A percentile compares a stretch with the other conserved stretches of the same genome.
Evolutionary conservation across 2,797 vertebrate genomes (phyloP).

Genomic region (Amphiprion clarkii): DNA sequence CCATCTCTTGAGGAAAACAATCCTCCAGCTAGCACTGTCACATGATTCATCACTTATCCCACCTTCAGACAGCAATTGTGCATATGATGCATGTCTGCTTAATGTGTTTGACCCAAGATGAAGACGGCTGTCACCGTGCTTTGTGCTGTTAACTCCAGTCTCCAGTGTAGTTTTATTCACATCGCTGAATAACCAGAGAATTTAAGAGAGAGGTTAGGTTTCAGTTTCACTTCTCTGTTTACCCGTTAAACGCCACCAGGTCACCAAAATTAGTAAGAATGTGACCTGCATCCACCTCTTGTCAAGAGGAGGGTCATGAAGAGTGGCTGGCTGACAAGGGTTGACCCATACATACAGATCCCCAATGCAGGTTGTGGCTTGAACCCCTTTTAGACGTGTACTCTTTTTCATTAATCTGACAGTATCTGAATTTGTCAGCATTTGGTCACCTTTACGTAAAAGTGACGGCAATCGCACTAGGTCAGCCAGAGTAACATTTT

Average conservation of each 20-base stretch:
- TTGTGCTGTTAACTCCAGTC: not conserved
- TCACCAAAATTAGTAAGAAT: not conserved
- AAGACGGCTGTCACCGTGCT: not conserved
- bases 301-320: too few relatives aligned
- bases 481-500: too few relatives aligned
- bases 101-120: not conserved
- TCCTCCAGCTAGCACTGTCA: not conserved
- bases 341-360: too few relatives aligned
- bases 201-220: not conserved
- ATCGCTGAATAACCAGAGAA: not conserved
- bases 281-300: not conserved
- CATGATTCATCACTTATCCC: slow-evolving; percentile 16
- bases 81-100: not conserved
- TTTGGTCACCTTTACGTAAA: too few relatives aligned
- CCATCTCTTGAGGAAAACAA: slow-evolving; percentile 22
- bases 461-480: too few relatives aligned
- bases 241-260: too few relatives aligned
- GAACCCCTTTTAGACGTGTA: too few relatives aligned
- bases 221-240: not conserved
- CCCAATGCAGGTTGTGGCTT: too few relatives aligned
- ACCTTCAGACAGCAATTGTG: not conserved
- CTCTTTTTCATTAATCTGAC: too few relatives aligned
- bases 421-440: too few relatives aligned
- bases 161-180: too few relatives aligned
- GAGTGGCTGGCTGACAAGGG: too few relatives aligned